These are phyloP conservation scores for Drosophila albomicans DNA, from an alignment of 1,140 invertebrate species.

Conservation along the genomic window DNA sequence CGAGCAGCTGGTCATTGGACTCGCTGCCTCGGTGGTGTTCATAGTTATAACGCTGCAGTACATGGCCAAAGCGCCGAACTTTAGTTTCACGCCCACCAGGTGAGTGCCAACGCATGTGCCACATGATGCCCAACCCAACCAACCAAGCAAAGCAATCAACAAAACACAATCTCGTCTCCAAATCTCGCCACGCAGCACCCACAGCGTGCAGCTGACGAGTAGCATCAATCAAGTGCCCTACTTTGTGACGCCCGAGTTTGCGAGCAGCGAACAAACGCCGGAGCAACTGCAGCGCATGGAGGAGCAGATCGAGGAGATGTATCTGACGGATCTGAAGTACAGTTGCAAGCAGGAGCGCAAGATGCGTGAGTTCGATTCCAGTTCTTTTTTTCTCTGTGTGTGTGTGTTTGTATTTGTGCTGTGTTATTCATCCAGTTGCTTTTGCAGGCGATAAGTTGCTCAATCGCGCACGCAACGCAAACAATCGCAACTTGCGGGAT, in stretches of 20 bases:
- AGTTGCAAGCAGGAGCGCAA: constrained; percentile 66
- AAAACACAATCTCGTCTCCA: not conserved
- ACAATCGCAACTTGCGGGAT: constrained; percentile 49
- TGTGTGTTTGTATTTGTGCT: not conserved
- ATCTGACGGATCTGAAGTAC: constrained; percentile 52
- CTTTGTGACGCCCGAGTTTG: constrained; percentile 97
- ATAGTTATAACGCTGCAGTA: constrained; percentile 96
- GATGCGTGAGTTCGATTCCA: constrained; percentile 57
- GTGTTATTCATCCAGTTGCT: not conserved
- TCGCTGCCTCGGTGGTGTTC: constrained; percentile 86
- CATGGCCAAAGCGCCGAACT: constrained; percentile 96
- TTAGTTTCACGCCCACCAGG: constrained; percentile 92
- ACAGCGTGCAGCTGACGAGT: constrained; percentile 88
- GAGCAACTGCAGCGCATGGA: constrained; percentile 52
- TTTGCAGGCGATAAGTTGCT: constrained; percentile 64
- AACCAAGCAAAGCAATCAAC: not conserved
- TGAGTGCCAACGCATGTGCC: constrained; percentile 86
- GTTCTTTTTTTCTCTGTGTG: not conserved
- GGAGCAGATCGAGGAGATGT: constrained; percentile 56
- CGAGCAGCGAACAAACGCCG: constrained; percentile 29
- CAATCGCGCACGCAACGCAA: constrained; percentile 44
- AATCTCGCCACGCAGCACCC: constrained; percentile 42
- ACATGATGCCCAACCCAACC: not conserved
- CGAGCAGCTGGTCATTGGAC: constrained; percentile 92
- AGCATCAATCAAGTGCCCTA: constrained; percentile 91